Conservation (phyloP, 2,113 vertebrate genomes). For the Tenrec ecaudatus region DNA sequence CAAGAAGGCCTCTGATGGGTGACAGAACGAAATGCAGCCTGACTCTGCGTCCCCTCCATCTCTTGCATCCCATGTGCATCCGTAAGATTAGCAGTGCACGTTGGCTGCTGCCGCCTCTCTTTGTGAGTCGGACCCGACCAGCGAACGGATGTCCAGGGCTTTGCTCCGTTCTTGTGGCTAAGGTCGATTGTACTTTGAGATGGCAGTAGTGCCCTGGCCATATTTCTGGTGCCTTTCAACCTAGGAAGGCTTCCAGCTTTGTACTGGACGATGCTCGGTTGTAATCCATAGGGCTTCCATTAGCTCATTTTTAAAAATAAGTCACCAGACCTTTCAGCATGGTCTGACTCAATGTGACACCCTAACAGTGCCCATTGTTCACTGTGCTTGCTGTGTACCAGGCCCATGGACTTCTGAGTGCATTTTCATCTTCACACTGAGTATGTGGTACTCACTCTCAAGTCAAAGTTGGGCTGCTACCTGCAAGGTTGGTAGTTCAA, state of each 20-base stretch:
- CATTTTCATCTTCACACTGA: neutral
- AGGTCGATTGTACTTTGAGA: neutral
- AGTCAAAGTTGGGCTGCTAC: too few species aligned
- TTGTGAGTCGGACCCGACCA: neutral
- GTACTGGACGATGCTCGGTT: neutral
- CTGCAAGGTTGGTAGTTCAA: too few species aligned
- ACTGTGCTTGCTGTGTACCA: neutral
- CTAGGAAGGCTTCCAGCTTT: neutral
- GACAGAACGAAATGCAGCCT: neutral
- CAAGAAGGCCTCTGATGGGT: neutral
- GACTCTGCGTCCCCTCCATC: neutral
- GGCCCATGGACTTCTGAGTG: neutral
- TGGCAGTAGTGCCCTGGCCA: neutral
- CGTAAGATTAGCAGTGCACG: neutral
- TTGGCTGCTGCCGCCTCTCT: neutral
- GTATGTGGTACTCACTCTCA: too few species aligned
- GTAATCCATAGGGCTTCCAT: neutral
- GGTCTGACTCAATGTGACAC: neutral
- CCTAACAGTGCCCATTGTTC: neutral
- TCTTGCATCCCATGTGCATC: neutral
- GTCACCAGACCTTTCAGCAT: neutral
- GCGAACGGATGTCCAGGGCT: neutral
- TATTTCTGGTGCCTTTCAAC: neutral
- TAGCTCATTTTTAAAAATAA: neutral
- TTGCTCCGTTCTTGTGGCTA: neutral